Evolutionary conservation across 2,797 vertebrate species (phyloP).

Genomic region (Bovichtus diacanthus): DNA sequence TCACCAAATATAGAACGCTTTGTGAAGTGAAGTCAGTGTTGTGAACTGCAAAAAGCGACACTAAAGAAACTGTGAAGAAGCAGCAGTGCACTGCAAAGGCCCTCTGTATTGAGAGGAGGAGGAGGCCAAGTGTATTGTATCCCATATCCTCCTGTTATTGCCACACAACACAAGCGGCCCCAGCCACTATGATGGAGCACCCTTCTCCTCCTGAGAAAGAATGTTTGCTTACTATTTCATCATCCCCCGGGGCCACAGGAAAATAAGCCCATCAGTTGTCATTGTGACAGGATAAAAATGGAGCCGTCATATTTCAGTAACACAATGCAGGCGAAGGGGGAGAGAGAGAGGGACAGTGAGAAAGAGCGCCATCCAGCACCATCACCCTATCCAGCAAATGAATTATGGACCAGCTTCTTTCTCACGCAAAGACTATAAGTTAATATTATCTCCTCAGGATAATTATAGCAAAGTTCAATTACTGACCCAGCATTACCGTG

Average conservation of each 20-base stretch:
- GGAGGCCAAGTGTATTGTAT: slow-evolving; percentile 82
- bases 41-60: slow-evolving; percentile 46
- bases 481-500: slow-evolving; percentile 92
- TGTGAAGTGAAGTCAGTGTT: slow-evolving; percentile 49
- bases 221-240: slow-evolving; percentile 98
- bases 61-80: slow-evolving; percentile 41
- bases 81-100: slow-evolving; percentile 59
- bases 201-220: slow-evolving; percentile 92
- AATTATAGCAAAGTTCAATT: slow-evolving; percentile 99
- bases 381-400: slow-evolving; percentile 89
- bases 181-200: slow-evolving; percentile 92
- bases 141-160: slow-evolving; percentile 82
- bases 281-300: slow-evolving; percentile 99
- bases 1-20: slow-evolving; percentile 49
- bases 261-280: slow-evolving; percentile 99
- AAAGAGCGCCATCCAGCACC: slow-evolving; percentile 73
- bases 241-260: slow-evolving; percentile 95
- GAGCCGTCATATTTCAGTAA: slow-evolving; percentile 99
- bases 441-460: slow-evolving; percentile 99
- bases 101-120: slow-evolving; percentile 68
- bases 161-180: slow-evolving; percentile 83
- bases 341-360: slow-evolving; percentile 66
- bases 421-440: slow-evolving; percentile 93
- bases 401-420: slow-evolving; percentile 92
- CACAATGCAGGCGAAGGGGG: slow-evolving; percentile 89